Evolutionary conservation across 92 coral and sea anemone species (phyloP).

Genomic region (Actinostola sp.): DNA sequence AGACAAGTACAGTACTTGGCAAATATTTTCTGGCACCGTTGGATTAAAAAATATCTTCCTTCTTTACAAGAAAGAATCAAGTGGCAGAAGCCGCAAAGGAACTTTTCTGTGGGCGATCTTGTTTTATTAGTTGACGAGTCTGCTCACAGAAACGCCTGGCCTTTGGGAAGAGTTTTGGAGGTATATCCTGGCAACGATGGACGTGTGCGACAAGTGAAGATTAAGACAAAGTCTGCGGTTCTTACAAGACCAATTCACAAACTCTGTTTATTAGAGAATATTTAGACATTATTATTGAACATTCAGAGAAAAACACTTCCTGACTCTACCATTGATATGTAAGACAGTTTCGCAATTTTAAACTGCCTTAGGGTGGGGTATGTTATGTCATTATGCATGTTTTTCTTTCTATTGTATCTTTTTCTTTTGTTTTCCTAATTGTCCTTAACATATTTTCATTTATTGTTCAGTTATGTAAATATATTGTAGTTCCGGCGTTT

Average conservation of each 20-base stretch:
- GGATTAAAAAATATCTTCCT: slow-evolving; percentile 43
- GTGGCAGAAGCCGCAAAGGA: slow-evolving; percentile 30
- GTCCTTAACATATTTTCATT: too few relatives aligned
- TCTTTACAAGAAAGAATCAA: slow-evolving; percentile 26
- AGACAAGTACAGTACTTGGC: slow-evolving; percentile 35
- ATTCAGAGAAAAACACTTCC: too few relatives aligned
- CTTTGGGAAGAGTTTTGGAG: slow-evolving; percentile 8
- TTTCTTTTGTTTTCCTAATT: too few relatives aligned
- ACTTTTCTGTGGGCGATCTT: slow-evolving; percentile 26
- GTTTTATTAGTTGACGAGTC: slow-evolving; percentile 32
- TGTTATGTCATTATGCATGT: too few relatives aligned
- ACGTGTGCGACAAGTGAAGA: slow-evolving; percentile 28
- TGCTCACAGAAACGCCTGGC: slow-evolving; percentile 25
- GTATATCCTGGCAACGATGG: slow-evolving; percentile 25
- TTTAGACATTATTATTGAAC: not conserved
- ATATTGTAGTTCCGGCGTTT: too few relatives aligned
- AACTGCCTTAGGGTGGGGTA: too few relatives aligned
- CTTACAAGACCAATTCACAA: slow-evolving; percentile 41
- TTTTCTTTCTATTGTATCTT: too few relatives aligned
- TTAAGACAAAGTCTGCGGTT: slow-evolving; percentile 27
- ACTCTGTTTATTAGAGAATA: slow-evolving; percentile 25
- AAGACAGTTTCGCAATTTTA: too few relatives aligned
- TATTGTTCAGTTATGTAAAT: too few relatives aligned
- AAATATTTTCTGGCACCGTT: slow-evolving; percentile 42
- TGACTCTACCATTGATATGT: not conserved